Conservation (phyloP, 2,888 invertebrate species). For the Lepidocyrtinus sp. region DNA sequence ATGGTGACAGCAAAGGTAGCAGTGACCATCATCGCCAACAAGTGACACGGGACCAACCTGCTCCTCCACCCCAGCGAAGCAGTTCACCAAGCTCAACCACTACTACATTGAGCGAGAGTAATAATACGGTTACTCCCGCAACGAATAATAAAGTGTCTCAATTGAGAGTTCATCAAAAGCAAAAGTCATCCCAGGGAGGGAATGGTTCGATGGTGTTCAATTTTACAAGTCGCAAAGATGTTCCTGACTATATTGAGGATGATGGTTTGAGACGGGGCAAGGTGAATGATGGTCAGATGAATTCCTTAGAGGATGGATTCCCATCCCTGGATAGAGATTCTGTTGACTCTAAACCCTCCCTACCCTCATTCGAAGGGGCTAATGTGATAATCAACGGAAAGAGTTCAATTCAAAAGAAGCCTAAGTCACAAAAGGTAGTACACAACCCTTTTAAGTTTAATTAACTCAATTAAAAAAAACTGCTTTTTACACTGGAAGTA, state of each 20-base stretch:
- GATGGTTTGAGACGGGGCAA: constrained; percentile 78
- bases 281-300: constrained; percentile 63
- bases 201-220: constrained; percentile 83
- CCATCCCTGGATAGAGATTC: constrained; percentile 57
- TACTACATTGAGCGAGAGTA: background rate
- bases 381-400: constrained; percentile 92
- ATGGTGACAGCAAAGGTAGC: background rate
- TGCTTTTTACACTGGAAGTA: background rate
- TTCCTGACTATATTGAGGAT: constrained; percentile 93
- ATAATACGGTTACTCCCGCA: background rate
- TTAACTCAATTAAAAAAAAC: background rate
- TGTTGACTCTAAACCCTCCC: constrained; percentile 73
- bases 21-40: constrained; percentile 26
- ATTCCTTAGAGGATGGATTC: constrained; percentile 16
- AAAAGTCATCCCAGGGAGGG: constrained; percentile 67
- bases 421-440: constrained; percentile 78
- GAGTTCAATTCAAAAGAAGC: constrained; percentile 83
- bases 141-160: constrained; percentile 52
- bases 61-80: constrained; percentile 33
- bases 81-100: background rate
- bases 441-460: too few species aligned
- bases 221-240: constrained; percentile 85
- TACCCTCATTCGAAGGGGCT: constrained; percentile 83
- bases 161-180: constrained; percentile 67
- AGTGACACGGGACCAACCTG: constrained; percentile 11